These are phyloP conservation scores for Alloplasta piceator DNA, from an alignment of 2,888 invertebrate species.

Conservation along the genomic window DNA sequence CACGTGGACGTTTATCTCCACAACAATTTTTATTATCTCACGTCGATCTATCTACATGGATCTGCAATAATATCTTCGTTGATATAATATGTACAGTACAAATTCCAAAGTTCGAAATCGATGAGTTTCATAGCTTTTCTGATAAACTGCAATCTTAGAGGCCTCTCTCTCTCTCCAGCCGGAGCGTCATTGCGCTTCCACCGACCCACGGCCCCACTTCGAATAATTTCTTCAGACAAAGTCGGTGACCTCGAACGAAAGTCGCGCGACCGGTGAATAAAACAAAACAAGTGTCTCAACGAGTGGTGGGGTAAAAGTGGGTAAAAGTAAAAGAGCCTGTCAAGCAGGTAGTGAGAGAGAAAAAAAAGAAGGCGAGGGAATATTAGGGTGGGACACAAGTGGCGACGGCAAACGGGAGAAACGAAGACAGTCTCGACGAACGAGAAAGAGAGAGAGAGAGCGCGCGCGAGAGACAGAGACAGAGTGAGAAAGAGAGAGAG, in stretches of 20 bases:
- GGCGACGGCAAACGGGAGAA: conserved; percentile 3
- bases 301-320: conserved; percentile 47
- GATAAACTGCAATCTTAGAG: conserved; percentile 18
- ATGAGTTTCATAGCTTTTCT: not conserved
- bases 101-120: conserved; percentile 56
- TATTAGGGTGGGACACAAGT: conserved; percentile 12
- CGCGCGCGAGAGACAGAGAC: conserved; percentile 1
- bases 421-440: conserved; percentile 28
- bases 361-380: conserved; percentile 22
- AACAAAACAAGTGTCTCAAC: conserved; percentile 44
- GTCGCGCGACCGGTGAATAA: not conserved
- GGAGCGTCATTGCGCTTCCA: no score
- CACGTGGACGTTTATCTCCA: no score
- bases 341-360: conserved; percentile 50
- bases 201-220: no score
- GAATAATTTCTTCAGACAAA: not conserved
- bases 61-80: not conserved
- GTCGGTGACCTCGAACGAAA: conserved; percentile 46
- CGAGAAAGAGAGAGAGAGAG: not conserved
- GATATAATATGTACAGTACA: conserved; percentile 32
- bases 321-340: conserved; percentile 41
- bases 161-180: no score
- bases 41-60: no score
- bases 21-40: no score
- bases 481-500: conserved; percentile 13